A percentile compares a stretch with the other conserved stretches of the same genome.
These are phyloP conservation scores for Ambastaia sidthimunki DNA, from an alignment of 2,797 vertebrate genomes.

Conservation along the genomic window DNA sequence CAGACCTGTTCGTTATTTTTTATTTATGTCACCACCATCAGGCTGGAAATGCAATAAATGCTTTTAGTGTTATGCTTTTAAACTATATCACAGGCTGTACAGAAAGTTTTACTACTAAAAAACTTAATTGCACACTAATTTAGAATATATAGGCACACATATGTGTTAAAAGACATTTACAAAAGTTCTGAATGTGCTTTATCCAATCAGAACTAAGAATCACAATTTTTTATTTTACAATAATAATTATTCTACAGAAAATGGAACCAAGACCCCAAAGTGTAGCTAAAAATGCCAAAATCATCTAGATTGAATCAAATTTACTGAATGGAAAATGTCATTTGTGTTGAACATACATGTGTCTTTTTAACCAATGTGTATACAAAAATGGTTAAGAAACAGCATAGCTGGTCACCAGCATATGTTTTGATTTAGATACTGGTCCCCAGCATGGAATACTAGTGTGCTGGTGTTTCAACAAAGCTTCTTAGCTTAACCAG, in stretches of 20 bases:
- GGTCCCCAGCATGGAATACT: neutral
- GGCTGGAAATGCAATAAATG: neutral
- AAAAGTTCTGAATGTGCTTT: too few species aligned
- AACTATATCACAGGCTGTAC: neutral
- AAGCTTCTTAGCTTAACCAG: neutral
- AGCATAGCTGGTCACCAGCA: neutral
- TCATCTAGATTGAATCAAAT: too few species aligned
- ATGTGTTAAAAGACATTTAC: too few species aligned
- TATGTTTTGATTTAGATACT: neutral
- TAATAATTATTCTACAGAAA: too few species aligned
- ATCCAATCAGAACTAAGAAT: too few species aligned
- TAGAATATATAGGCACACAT: too few species aligned
- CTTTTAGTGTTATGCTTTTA: neutral
- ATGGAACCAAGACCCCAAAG: too few species aligned
- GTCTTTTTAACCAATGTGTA: neutral
- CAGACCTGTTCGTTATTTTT: neutral
- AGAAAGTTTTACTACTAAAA: neutral
- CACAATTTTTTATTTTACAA: too few species aligned
- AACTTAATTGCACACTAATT: too few species aligned
- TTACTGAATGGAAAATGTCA: too few species aligned
- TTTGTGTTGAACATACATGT: neutral
- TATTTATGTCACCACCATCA: slow-evolving; percentile 11
- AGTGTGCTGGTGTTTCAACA: neutral
- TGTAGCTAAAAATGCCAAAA: too few species aligned
- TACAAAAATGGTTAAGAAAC: neutral